Percentiles rank a stretch among this genome's conserved stretches.
Evolutionary conservation across 2,113 vertebrate species (phyloP).

Genomic region (Gopherus flavomarginatus): DNA sequence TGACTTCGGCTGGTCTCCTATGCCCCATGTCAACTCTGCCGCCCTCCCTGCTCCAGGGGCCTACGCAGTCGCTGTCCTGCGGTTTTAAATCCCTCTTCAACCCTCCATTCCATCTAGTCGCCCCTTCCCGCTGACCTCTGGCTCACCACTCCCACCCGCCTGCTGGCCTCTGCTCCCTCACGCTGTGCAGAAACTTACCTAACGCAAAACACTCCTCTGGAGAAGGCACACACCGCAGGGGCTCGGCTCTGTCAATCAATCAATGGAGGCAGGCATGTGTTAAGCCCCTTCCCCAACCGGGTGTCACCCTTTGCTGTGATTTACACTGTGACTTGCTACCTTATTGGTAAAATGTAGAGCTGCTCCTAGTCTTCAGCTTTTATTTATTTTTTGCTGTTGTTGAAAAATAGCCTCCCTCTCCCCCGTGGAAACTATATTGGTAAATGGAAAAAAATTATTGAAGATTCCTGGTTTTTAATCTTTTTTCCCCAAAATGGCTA

Average conservation of each 20-base stretch:
- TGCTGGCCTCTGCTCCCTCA: neutral
- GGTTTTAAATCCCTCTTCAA: neutral
- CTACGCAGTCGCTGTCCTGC: neutral
- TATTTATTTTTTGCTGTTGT: neutral
- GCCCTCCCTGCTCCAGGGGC: too few species aligned
- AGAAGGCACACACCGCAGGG: too few species aligned
- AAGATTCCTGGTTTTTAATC: neutral
- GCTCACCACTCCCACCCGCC: neutral
- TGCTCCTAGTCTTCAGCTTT: neutral
- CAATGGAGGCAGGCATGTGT: neutral
- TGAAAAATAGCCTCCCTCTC: neutral
- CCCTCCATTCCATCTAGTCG: neutral
- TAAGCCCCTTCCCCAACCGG: neutral
- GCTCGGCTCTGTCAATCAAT: too few species aligned
- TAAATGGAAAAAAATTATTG: neutral
- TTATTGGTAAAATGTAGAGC: neutral
- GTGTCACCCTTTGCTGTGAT: too few species aligned
- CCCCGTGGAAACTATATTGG: neutral
- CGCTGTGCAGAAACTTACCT: fast-evolving
- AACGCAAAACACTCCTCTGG: too few species aligned
- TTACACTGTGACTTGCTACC: too few species aligned
- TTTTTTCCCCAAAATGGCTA: neutral
- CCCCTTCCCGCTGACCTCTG: neutral
- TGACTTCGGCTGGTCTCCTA: neutral
- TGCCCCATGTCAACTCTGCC: neutral